Base-by-base conservation (phyloP, 2,888 invertebrate species). In the Nemapogon koenigi region DNA sequence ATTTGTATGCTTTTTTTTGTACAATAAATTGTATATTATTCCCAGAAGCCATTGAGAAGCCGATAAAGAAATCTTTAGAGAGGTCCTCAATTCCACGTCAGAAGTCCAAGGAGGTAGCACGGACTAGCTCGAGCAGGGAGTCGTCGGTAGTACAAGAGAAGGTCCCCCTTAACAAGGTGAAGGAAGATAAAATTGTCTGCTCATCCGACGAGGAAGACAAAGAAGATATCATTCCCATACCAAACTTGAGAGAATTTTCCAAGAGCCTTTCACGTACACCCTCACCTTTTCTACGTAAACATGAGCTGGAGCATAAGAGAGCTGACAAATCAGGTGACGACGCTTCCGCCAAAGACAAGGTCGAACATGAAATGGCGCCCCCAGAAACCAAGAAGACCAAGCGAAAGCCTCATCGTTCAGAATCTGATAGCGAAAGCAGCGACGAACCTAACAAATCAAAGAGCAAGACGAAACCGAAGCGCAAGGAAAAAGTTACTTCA, bases 241-340 rank as follows among this genome's bases (percentile, higher is more conserved):
- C 76, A 25, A 57, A 55, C 11, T 46, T 65, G 40, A 61, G 75
- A 22, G 73, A 87, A 57, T 88, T 85, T 59, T 88, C 88, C 15
- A 83, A 83, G 59, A 91, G 91, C 54, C 78, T 91, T 29, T 92
- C 92, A n/a, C 83, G 91, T 45, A 92, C 91, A 1, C 91, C 92
- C 10, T 91, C 92, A 11, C 91, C 92, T 29, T 91, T 92, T 65
- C 85, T 91, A 43, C 88, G 88, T 51, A 83, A 83, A 48, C 81
- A 83, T 46, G 85, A 85, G 59, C 81, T 83, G 33, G 84, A 72
- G 42, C 56, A 56, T 51, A 67, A 83, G 60, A 76, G 71, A 50
- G 52, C 67, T 1, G 62, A 76, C 38, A 60, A 66, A 46, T 72
- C 73, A n/a, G 67, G 59, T 11, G 66, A 75, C 48, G 62, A 81